phyloP scores from a whole-genome alignment of 2,888 invertebrate species.

The Lymantria monacha region DNA sequence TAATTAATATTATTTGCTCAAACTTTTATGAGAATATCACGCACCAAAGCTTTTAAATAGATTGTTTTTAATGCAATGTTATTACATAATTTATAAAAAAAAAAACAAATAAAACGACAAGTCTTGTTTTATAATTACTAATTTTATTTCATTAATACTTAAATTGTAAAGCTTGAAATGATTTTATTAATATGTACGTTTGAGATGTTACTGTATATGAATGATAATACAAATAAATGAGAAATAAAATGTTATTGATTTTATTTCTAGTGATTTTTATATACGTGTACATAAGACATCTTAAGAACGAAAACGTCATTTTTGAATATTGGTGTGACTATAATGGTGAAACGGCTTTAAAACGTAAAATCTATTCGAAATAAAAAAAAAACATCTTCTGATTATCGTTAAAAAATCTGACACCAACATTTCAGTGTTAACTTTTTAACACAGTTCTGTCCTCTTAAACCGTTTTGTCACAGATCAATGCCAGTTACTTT shows the following conservation, averaged over 20 bases:
- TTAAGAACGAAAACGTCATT: no score
- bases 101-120: conserved; percentile 21
- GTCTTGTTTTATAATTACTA: no score
- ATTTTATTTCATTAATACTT: neutral
- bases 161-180: conserved; percentile 16
- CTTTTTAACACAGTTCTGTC: no score
- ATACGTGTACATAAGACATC: no score
- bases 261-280: conserved; percentile 14
- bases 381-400: no score
- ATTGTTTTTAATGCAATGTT: conserved; percentile 5
- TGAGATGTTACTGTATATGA: conserved; percentile 31
- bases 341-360: no score
- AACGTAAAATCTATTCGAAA: no score
- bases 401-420: no score
- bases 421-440: no score
- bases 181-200: conserved; percentile 22
- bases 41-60: conserved; percentile 33
- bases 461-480: no score
- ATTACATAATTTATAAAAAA: neutral
- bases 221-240: conserved; percentile 47
- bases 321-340: no score
- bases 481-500: no score
- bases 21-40: conserved; percentile 35
- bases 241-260: conserved; percentile 29
- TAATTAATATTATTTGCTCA: conserved; percentile 59